Evolutionary conservation across 2,888 invertebrate genomes (phyloP).

Genomic region (Diarsia rubi): DNA sequence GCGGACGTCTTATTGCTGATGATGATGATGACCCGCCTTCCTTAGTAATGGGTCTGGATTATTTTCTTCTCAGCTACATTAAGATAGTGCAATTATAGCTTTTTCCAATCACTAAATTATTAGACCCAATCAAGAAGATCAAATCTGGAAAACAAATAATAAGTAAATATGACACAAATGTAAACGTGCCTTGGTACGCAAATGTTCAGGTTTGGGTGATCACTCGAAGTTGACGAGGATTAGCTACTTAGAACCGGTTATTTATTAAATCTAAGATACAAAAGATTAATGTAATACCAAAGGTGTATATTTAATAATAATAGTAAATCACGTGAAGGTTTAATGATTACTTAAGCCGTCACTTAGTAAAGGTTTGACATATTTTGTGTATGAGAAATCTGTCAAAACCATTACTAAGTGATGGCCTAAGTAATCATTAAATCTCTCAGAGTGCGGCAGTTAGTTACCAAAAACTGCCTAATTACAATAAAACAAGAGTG

Average conservation of each 20-base stretch:
- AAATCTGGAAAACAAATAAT: neutral
- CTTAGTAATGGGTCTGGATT: neutral
- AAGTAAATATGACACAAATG: neutral
- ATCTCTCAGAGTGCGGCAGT: too few species aligned
- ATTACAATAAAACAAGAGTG: neutral
- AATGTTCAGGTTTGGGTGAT: constrained; percentile 39
- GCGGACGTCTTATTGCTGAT: too few species aligned
- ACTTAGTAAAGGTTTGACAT: too few species aligned
- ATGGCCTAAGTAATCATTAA: too few species aligned
- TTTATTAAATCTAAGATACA: constrained; percentile 17
- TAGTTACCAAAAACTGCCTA: neutral
- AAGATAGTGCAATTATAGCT: neutral
- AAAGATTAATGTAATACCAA: constrained; percentile 18
- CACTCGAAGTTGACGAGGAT: constrained; percentile 30
- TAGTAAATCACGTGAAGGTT: neutral
- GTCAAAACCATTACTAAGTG: too few species aligned
- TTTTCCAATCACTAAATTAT: neutral
- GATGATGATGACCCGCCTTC: neutral
- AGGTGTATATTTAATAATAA: constrained; percentile 8
- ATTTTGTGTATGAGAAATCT: too few species aligned
- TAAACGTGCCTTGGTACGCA: constrained; percentile 25
- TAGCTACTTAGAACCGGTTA: constrained; percentile 39
- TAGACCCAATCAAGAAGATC: neutral
- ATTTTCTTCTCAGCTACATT: neutral
- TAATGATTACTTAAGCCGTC: too few species aligned